Conservation (phyloP, 2,888 invertebrate species). For the Sussaba pulchella region DNA sequence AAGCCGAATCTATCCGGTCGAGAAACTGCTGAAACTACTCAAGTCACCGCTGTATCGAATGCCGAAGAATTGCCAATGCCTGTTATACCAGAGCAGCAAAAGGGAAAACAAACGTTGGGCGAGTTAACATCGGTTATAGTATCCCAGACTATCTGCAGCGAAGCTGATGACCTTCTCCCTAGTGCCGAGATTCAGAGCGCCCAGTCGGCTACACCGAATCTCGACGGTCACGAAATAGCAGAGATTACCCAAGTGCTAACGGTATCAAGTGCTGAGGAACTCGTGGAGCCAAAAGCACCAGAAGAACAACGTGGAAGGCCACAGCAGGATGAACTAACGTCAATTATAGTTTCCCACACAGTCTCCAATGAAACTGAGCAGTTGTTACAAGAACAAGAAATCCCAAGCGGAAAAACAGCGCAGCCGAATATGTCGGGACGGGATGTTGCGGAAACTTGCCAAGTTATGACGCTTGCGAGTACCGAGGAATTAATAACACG, state of each 20-base stretch:
- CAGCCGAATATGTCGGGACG: constrained; percentile 79
- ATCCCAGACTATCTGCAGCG: constrained; percentile 69
- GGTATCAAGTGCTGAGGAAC: constrained; percentile 64
- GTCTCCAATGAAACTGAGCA: constrained; percentile 71
- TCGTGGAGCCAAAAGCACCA: constrained; percentile 43
- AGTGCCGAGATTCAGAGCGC: constrained; percentile 73
- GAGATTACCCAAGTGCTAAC: constrained; percentile 75
- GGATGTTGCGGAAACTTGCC: constrained; percentile 74
- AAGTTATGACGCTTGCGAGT: constrained; percentile 75
- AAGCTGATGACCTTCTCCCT: constrained; percentile 70
- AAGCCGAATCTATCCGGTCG: constrained; percentile 75
- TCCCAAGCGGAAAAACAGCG: constrained; percentile 76
- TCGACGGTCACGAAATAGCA: constrained; percentile 80
- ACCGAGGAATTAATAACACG: constrained; percentile 73
- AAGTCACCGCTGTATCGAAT: constrained; percentile 74
- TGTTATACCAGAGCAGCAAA: constrained; percentile 67
- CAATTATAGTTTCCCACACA: constrained; percentile 71
- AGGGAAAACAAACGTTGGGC: constrained; percentile 61
- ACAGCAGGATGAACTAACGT: constrained; percentile 71
- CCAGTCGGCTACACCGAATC: constrained; percentile 68
- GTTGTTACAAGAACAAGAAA: constrained; percentile 65
- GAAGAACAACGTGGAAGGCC: constrained; percentile 67
- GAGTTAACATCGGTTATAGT: constrained; percentile 72
- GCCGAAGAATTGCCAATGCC: constrained; percentile 66
- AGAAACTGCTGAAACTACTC: constrained; percentile 81